A percentile compares a stretch with the other conserved stretches of the same genome.
Evolutionary conservation across 1,140 invertebrate genomes (phyloP).

Genomic region (Macrobrachium rosenbergii): DNA sequence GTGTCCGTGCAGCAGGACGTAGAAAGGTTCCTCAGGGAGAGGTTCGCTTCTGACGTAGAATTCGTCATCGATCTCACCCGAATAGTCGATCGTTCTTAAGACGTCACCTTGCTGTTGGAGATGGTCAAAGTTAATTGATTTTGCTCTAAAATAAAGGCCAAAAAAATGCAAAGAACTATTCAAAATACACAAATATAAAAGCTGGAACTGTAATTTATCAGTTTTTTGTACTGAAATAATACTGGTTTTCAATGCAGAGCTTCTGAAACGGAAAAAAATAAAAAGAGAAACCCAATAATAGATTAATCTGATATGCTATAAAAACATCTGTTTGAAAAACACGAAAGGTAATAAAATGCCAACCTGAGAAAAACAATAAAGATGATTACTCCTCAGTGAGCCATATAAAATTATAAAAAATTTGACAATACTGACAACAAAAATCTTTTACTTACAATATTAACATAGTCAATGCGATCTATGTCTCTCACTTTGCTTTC

Average conservation of each 20-base stretch:
- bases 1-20: slow-evolving; percentile 1
- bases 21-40: slow-evolving; percentile 32
- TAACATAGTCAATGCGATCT: slow-evolving; percentile 12
- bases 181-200: background rate
- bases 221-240: background rate
- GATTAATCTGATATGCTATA: too few relatives aligned
- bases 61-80: background rate
- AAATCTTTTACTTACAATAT: slow-evolving; percentile 21
- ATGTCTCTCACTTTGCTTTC: slow-evolving; percentile 36
- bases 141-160: too few relatives aligned
- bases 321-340: background rate
- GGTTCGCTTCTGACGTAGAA: slow-evolving; percentile 27
- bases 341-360: background rate
- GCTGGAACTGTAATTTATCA: too few relatives aligned
- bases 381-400: background rate
- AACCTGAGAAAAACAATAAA: background rate
- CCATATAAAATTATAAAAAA: background rate
- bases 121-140: background rate
- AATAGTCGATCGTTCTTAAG: slow-evolving; percentile 15
- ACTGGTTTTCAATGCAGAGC: background rate
- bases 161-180: background rate
- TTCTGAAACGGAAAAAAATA: background rate
- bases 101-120: background rate
- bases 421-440: background rate
- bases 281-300: background rate